These are phyloP conservation scores for Tribolium freemani DNA, from an alignment of 2,888 invertebrate species.

Conservation along the genomic window DNA sequence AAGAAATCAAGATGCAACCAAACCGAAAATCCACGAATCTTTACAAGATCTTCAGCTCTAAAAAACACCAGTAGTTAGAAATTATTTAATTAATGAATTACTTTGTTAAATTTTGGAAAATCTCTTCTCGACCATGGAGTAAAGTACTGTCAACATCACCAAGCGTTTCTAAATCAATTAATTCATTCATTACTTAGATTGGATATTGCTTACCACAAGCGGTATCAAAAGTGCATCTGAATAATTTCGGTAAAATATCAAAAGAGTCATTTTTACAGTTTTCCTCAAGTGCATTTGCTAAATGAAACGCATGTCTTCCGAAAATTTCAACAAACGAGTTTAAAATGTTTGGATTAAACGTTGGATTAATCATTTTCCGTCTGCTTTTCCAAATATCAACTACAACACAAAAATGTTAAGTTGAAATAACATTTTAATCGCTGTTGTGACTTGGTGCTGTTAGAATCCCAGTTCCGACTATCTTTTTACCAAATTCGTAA, in stretches of 20 bases:
- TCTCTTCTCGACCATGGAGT: not conserved
- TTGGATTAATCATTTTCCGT: slow-evolving; percentile 7
- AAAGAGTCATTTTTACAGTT: not conserved
- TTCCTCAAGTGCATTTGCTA: not conserved
- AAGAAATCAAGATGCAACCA: not conserved
- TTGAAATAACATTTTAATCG: not conserved
- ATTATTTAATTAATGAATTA: not conserved
- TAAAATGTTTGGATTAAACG: not conserved
- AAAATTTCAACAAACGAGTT: not conserved
- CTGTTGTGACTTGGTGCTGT: not conserved
- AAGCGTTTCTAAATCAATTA: not conserved
- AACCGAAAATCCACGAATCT: not conserved
- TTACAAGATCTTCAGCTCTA: not conserved
- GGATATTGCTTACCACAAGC: not conserved
- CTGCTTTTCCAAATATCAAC: not conserved
- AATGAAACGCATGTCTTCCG: not conserved
- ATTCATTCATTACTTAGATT: not conserved
- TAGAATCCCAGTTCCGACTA: not conserved
- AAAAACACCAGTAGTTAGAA: not conserved
- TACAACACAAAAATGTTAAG: not conserved
- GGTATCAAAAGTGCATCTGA: not conserved
- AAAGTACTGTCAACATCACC: not conserved
- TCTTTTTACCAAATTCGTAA: not conserved
- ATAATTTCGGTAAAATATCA: not conserved
- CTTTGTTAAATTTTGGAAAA: not conserved